phyloP scores from a whole-genome alignment of 1,140 invertebrate genomes.

The Zaprionus taronus region DNA sequence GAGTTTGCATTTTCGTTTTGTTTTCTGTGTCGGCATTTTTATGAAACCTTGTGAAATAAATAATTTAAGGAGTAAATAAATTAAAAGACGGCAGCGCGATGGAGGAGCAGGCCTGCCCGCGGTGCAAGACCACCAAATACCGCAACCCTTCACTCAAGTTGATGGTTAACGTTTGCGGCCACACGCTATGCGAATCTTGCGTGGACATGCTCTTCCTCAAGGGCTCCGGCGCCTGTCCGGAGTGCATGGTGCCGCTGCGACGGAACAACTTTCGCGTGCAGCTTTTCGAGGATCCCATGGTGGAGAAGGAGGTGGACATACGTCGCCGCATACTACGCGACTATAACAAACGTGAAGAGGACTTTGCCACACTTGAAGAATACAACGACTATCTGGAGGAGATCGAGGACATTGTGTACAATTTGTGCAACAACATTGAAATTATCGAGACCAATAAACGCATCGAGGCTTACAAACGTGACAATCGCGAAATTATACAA shows the following conservation, averaged over 20 bases:
- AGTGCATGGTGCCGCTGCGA: conserved; percentile 94
- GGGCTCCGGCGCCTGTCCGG: conserved; percentile 96
- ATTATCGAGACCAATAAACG: conserved; percentile 94
- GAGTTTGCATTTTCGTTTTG: conserved; percentile 8
- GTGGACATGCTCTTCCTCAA: conserved; percentile 83
- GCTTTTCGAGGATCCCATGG: conserved; percentile 97
- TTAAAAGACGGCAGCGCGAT: conserved; percentile 84
- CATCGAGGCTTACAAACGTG: conserved; percentile 97
- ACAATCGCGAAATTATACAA: conserved; percentile 95
- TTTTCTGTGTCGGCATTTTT: conserved; percentile 21
- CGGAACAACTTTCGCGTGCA: conserved; percentile 97
- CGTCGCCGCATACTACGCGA: conserved; percentile 94
- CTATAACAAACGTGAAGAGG: conserved; percentile 96
- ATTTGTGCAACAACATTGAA: conserved; percentile 96
- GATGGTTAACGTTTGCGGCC: conserved; percentile 99
- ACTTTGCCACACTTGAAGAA: conserved; percentile 91
- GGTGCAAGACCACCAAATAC: conserved; percentile 99
- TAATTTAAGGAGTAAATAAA: too few species aligned
- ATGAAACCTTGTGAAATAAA: neutral
- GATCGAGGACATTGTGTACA: conserved; percentile 96
- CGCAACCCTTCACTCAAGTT: conserved; percentile 98
- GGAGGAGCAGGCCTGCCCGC: conserved; percentile 97
- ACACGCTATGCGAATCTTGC: conserved; percentile 95
- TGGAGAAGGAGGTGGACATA: conserved; percentile 99
- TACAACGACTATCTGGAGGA: conserved; percentile 98